Evolutionary conservation across 1,140 invertebrate species (phyloP), one percentile per base, ranked within the genome.

Genomic region (Heliconius hewitsoni): DNA sequence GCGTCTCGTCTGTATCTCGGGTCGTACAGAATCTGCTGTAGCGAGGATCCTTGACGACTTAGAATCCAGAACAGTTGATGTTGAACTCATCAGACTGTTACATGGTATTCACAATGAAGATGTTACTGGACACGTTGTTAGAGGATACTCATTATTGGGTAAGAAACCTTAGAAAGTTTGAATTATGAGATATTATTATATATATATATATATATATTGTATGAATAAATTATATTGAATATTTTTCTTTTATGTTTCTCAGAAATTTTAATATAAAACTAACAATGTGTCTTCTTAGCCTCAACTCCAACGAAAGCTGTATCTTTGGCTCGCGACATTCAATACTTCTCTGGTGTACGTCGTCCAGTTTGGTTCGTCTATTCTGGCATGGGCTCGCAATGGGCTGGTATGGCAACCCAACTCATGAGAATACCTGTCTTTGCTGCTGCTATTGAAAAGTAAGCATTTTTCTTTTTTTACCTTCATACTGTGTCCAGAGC

Each of bases 371-470:
- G 98, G 95, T 98, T 97, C 93, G 96, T 99, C 13, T 99, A 98
- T 93, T 97, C 98, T 81, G 98, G 98, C 73, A 98, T 99, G 97
- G 98, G 98, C 8, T 97, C 97, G 1, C 98, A 99, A 86, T 99
- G 98, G 98, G 89, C 96, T 39, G 96, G 97, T 71, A 98, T 99
- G 98, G 98, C 97, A 27, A 93, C 95, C 46, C 93, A 95, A 9
- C 91, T 96, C 2, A 94, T 96, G 93, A 93, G 95, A 73, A 95
- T 98, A 39, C 96, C 97, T 9, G 87, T 96, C 8, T 98, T 98
- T 90, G 95, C 95, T 34, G 92, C 96, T 57, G 96, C 98, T 16
- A 97, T 98, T 78, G 87, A 96, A 81, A 96, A 95, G 90, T 97
- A 81, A 90, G 87, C 81, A 16, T 8, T 66, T 60, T 9, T 11